Evolutionary conservation across 2,888 invertebrate genomes (phyloP), one percentile per base, ranked within the genome.

Genomic region (Drosophila algonquin): DNA sequence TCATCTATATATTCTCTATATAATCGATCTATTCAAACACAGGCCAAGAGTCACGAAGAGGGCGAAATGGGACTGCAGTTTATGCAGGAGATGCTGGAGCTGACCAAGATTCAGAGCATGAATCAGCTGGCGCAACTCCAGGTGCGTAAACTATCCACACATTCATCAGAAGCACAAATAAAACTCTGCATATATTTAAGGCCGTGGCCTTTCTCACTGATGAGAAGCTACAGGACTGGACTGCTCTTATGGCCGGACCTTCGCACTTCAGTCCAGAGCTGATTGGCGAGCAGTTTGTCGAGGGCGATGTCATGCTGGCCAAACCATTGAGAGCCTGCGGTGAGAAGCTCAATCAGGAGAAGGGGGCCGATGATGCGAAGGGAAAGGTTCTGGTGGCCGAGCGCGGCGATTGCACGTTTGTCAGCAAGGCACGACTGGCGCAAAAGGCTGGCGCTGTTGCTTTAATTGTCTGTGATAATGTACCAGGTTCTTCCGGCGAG

Each of bases 71-170:
- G 99, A 0, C 93, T 98, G 44, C 93, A 96, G 14, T 99, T 99
- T 91, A 98, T 99, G 98, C 97, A 97, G 89, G 99, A 99, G 93
- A 98, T 99, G 97, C 95, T 98, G 1, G 97, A 98, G 90, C 93
- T 98, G 78, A 97, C 97, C 58, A 96, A 96, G 80, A 92, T 95
- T 71, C 95, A 96, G 89, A 90, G 82, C 65, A 79, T 92, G 64
- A 91, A 91, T 81, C 90, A 92, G 67, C 71, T 92, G 59, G 90
- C 92, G 8, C 91, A 92, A 71, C 78, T 92, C 53, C 92, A 92
- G 89, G 92, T 92, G 69, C 45, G 84, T 76, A 80, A 63, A 16
- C 1, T 4, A 16, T 8, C 30, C 1, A 24, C 8, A 30, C 30
- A 12, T 50, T 14, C 5, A 40, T 40, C 7, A 40, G 7, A 40